phyloP scores from a whole-genome alignment of 2,113 vertebrate genomes.

The Cairina moschata region DNA sequence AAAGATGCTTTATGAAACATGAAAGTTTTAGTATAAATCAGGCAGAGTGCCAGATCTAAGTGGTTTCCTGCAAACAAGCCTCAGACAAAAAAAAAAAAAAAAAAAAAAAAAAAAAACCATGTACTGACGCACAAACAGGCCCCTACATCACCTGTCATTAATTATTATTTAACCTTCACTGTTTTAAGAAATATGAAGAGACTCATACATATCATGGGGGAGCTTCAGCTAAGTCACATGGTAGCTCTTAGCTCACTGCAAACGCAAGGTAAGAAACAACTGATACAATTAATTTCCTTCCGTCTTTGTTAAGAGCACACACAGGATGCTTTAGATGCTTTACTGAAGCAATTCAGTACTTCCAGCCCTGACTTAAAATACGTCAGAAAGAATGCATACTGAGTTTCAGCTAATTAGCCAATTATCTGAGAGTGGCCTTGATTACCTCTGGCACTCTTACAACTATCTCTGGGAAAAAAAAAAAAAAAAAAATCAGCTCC shows the following conservation, averaged over 20 bases:
- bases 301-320: background rate
- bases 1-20: background rate
- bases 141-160: background rate
- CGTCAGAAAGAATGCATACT: background rate
- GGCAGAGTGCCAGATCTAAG: slow-evolving; percentile 16
- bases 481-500: background rate
- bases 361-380: background rate
- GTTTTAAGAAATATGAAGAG: background rate
- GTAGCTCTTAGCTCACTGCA: background rate
- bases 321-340: background rate
- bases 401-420: background rate
- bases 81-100: background rate
- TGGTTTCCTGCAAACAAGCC: slow-evolving; percentile 19
- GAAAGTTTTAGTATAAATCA: slow-evolving; percentile 15
- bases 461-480: background rate
- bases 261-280: background rate
- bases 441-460: background rate
- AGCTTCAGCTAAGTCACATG: background rate
- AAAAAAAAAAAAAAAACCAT: background rate
- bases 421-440: background rate
- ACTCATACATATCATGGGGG: background rate
- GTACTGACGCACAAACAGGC: background rate
- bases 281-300: background rate
- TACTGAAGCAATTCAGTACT: background rate
- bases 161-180: background rate